Evolutionary conservation across 2,113 vertebrate species (phyloP).

Genomic region (Halichoeres trimaculatus): DNA sequence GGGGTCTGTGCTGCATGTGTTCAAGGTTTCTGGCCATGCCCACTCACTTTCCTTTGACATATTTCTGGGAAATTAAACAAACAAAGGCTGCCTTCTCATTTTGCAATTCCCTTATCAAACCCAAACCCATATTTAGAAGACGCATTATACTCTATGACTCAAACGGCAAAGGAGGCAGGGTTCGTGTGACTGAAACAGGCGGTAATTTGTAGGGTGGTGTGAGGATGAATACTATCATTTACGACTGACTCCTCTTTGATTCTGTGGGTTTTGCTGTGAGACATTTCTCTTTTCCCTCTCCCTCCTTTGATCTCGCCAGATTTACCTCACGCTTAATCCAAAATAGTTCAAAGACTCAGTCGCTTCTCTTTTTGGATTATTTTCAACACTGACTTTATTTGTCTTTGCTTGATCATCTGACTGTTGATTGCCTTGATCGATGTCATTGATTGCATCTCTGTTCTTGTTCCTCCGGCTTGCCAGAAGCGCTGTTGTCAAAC

Average conservation of each 20-base stretch:
- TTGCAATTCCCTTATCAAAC: conserved; percentile 15
- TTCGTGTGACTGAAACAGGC: not conserved
- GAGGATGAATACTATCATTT: conserved; percentile 7
- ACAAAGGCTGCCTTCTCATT: conserved; percentile 8
- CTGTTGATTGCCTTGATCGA: conserved; percentile 25
- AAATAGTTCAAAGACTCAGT: not conserved
- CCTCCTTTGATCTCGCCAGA: not conserved
- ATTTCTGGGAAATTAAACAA: conserved; percentile 16
- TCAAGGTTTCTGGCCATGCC: not conserved
- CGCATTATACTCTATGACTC: conserved; percentile 2
- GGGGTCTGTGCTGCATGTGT: not conserved
- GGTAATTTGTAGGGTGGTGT: not conserved
- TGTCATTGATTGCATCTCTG: conserved; percentile 25
- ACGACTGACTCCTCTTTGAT: not conserved
- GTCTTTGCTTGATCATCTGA: conserved; percentile 8
- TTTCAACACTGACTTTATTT: conserved; percentile 1
- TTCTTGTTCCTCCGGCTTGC: conserved; percentile 12
- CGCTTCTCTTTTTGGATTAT: not conserved
- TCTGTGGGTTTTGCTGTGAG: not conserved
- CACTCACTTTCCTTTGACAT: not conserved
- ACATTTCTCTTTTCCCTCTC: not conserved
- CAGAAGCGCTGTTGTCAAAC: conserved; percentile 26
- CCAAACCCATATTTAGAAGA: not conserved
- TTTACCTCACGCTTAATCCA: not conserved
- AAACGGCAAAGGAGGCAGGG: conserved; percentile 5